phyloP scores from a whole-genome alignment of 2,888 invertebrate genomes.

The Pelosia muscerda region DNA sequence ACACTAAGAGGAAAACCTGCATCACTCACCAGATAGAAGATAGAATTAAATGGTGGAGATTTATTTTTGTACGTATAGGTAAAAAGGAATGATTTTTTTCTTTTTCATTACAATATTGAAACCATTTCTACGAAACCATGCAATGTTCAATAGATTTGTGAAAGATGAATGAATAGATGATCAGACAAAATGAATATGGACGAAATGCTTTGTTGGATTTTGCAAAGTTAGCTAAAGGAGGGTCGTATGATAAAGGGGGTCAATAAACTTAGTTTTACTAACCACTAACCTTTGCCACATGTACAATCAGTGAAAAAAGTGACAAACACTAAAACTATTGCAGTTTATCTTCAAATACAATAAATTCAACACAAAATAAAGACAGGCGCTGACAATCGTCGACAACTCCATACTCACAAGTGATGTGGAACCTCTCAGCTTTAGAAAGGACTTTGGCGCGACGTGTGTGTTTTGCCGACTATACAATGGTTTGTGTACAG shows the following conservation, averaged over 20 bases:
- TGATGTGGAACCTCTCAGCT: too few species aligned
- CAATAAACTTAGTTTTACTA: neutral
- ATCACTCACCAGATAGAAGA: too few species aligned
- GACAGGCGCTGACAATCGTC: too few species aligned
- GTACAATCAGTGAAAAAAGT: neutral
- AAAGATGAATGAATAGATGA: neutral
- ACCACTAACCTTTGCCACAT: neutral
- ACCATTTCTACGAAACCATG: neutral
- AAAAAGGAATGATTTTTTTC: neutral
- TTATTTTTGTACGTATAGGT: too few species aligned
- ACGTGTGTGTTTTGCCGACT: too few species aligned
- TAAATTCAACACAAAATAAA: too few species aligned
- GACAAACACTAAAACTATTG: neutral
- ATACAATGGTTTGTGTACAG: too few species aligned
- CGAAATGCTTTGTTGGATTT: neutral
- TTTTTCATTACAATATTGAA: neutral
- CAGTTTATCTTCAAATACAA: too few species aligned
- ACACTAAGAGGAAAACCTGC: too few species aligned
- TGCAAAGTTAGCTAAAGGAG: conserved; percentile 14
- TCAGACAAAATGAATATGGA: neutral
- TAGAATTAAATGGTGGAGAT: too few species aligned
- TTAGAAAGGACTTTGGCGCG: too few species aligned
- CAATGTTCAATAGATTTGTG: neutral
- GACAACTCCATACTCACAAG: too few species aligned
- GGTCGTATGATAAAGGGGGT: conserved; percentile 14